Evolutionary conservation across 2,797 vertebrate genomes (phyloP).

Genomic region (Sorex maritimensis): DNA sequence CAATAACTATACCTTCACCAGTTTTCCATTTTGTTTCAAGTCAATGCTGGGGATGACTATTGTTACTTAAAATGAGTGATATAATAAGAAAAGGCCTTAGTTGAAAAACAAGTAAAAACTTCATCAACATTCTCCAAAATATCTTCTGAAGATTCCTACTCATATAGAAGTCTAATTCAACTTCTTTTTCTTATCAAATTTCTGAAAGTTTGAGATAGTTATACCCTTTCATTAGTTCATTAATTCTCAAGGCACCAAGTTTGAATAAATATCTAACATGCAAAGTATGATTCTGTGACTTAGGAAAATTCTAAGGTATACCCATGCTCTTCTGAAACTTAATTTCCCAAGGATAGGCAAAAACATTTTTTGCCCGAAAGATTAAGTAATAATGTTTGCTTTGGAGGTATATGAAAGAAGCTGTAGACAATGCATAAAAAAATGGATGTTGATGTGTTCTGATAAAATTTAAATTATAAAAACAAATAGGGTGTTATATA

Average conservation of each 20-base stretch:
- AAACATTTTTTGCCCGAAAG: background rate
- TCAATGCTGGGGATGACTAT: constrained; percentile 53
- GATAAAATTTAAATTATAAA: constrained; percentile 24
- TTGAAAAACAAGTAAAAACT: constrained; percentile 19
- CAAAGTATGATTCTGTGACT: no score
- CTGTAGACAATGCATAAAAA: constrained; percentile 18
- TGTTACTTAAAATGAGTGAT: constrained; percentile 72
- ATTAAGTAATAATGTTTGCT: background rate
- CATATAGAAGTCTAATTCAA: background rate
- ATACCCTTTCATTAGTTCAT: background rate
- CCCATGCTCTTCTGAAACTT: background rate
- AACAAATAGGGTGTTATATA: background rate
- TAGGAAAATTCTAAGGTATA: constrained; percentile 15
- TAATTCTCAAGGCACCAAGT: no score
- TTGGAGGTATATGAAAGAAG: background rate
- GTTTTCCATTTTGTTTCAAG: constrained; percentile 87
- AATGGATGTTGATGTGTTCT: background rate
- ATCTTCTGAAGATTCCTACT: background rate
- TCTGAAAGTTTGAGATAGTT: background rate
- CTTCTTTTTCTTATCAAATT: background rate
- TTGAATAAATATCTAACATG: no score
- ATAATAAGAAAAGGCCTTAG: background rate
- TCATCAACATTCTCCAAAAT: constrained; percentile 23
- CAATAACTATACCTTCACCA: constrained; percentile 86
- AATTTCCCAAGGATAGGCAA: background rate